Conservation (phyloP, 2,113 vertebrate genomes). For the Hystrix brachyura region DNA sequence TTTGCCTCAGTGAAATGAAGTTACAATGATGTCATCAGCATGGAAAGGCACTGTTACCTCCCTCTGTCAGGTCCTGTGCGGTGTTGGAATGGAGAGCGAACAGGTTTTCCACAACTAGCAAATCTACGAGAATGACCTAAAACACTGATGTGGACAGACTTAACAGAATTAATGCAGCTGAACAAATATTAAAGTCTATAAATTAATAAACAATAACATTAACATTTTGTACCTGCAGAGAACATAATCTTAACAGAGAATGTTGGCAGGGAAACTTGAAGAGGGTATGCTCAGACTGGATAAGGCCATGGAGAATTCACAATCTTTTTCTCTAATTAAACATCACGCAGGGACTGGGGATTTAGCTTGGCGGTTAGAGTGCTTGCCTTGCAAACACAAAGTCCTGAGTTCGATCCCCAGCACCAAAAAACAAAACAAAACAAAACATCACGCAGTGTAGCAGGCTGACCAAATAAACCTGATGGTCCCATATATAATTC, state of each 20-base stretch:
- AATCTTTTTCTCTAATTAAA: conserved; percentile 36
- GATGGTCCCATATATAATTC: conserved; percentile 5
- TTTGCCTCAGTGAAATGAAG: background rate
- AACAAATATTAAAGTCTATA: conserved; percentile 62
- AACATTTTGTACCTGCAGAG: conserved; percentile 17
- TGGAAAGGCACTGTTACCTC: background rate
- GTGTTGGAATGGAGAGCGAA: background rate
- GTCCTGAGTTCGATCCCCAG: too few species aligned
- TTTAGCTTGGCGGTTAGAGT: too few species aligned
- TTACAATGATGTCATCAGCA: background rate
- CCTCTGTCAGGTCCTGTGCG: background rate
- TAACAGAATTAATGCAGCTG: conserved; percentile 65
- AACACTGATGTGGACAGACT: background rate
- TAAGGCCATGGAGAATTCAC: conserved; percentile 54
- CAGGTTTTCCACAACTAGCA: conserved; percentile 49
- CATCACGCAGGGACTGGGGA: background rate
- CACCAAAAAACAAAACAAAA: background rate
- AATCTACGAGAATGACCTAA: conserved; percentile 15
- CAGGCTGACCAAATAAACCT: conserved; percentile 56
- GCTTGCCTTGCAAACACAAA: too few species aligned
- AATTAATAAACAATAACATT: conserved; percentile 48
- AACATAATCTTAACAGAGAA: conserved; percentile 29
- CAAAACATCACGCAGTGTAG: too few species aligned
- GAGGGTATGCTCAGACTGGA: background rate
- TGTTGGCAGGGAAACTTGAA: conserved; percentile 28